Base-by-base conservation (phyloP, 2,797 vertebrate genomes). In the Sphenodon punctatus region DNA sequence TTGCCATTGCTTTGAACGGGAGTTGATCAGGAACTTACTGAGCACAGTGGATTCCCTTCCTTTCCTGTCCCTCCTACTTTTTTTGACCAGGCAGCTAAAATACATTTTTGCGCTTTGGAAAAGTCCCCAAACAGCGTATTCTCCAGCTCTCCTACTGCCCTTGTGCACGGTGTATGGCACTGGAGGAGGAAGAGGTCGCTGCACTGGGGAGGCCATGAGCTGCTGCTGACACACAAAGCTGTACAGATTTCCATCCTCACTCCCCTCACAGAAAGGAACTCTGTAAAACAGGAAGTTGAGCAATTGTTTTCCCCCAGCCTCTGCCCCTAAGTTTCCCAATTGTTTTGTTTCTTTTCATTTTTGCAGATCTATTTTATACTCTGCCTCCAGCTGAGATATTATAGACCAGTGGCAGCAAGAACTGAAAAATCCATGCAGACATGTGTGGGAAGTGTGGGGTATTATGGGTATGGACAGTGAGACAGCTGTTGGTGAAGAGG, bases 251-350 rank as follows among this genome's bases (percentile, higher is more conserved):
- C 71, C 80, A 85, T 79, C 86, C 2, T 0, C 64, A 36, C 0
- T 1, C 86, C 77, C 71, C 74, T 88, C 1, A 1, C 76, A 73
- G 34, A 85, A 91, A 90, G 84, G 88, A 92, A 93, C 92, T 89
- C 75, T 43, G 42, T 6, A 2, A 86, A 89, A 46, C n/a, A 16
- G 90, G 87, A 93, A 91, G 88, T 69, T 88, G 60, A 68, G 84
- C 66, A 88, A 72, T 43, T 43, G 0, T 3, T 42, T 89, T 84
- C 78, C 78, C 25, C 34, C 69, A 77, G 68, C 43, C n/a, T 80
- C 17, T 63, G 34, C 23, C 23, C 49, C 10, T n/a, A 67, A 0
- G 0, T 17, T 86, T 85, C 66, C 56, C 43, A 13, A 12, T 10
- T 43, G 43, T 13, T 42, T 43, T 43, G 42, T 16, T 43, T 43